Percentiles rank a stretch among this genome's conserved stretches.
These are phyloP conservation scores for Cyanoliseus patagonus DNA, from an alignment of 2,113 vertebrate species.

Conservation along the genomic window DNA sequence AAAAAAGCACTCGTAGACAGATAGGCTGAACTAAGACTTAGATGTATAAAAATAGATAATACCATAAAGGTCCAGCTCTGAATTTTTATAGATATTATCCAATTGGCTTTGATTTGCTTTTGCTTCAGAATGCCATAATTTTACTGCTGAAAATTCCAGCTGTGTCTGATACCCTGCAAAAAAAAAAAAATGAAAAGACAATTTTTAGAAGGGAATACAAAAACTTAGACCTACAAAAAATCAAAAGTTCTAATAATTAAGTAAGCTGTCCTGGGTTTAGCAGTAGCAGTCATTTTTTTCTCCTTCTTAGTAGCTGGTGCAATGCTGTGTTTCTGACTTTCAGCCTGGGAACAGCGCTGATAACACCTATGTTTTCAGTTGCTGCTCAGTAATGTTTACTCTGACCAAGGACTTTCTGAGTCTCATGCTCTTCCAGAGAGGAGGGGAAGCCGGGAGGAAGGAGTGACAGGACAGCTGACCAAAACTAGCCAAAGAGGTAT, in stretches of 20 bases:
- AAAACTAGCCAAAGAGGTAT: too few relatives aligned
- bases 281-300: too few relatives aligned
- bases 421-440: too few relatives aligned
- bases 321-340: too few relatives aligned
- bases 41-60: not conserved
- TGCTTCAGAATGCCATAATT: not conserved
- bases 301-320: too few relatives aligned
- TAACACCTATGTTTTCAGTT: too few relatives aligned
- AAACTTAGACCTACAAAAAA: not conserved
- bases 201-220: not conserved
- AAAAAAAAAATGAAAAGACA: not conserved
- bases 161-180: not conserved
- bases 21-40: not conserved
- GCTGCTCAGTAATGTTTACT: too few relatives aligned
- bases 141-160: not conserved
- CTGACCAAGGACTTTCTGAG: too few relatives aligned
- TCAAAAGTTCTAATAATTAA: not conserved
- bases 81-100: not conserved
- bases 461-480: too few relatives aligned
- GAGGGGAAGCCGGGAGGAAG: too few relatives aligned
- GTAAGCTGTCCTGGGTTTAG: not conserved
- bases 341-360: too few relatives aligned
- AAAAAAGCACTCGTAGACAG: not conserved
- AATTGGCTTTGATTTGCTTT: not conserved
- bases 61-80: not conserved